phyloP scores from a whole-genome alignment of 2,113 vertebrate genomes.

The Sinocyclocheilus maitianheensis region DNA sequence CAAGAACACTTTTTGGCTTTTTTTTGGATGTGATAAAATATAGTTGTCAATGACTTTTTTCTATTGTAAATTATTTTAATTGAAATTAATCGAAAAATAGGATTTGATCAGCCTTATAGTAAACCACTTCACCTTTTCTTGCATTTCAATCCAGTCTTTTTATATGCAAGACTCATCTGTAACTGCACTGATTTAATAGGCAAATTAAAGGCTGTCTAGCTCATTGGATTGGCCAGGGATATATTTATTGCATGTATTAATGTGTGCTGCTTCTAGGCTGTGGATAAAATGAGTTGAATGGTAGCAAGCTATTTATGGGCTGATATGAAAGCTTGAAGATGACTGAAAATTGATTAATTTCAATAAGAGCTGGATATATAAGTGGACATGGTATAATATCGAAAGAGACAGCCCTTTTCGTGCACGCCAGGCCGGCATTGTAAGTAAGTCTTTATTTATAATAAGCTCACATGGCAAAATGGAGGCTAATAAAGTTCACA shows the following conservation, averaged over 20 bases:
- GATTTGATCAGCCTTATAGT: not conserved
- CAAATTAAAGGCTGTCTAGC: slow-evolving; percentile 39
- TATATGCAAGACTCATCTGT: slow-evolving; percentile 51
- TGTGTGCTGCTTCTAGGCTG: slow-evolving; percentile 20
- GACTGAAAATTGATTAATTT: slow-evolving; percentile 26
- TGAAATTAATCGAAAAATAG: not conserved
- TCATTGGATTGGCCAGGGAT: slow-evolving; percentile 18
- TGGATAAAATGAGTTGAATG: slow-evolving; percentile 11
- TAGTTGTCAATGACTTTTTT: too few relatives aligned
- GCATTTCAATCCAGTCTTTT: slow-evolving; percentile 68
- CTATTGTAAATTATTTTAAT: not conserved
- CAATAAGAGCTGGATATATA: slow-evolving; percentile 12
- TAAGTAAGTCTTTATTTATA: slow-evolving; percentile 21
- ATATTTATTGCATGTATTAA: slow-evolving; percentile 26
- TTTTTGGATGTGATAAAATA: too few relatives aligned
- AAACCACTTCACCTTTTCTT: slow-evolving; percentile 62
- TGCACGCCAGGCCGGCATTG: not conserved
- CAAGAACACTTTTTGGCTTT: too few relatives aligned
- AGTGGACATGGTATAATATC: slow-evolving; percentile 2
- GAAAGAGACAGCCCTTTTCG: not conserved
- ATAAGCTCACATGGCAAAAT: slow-evolving; percentile 10
- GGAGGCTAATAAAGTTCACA: slow-evolving; percentile 15
- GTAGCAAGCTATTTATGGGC: slow-evolving; percentile 35
- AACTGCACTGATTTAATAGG: slow-evolving; percentile 38
- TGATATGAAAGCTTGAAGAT: slow-evolving; percentile 9